Evolutionary conservation across 2,113 vertebrate genomes (phyloP).

Genomic region (Callorhinus ursinus): DNA sequence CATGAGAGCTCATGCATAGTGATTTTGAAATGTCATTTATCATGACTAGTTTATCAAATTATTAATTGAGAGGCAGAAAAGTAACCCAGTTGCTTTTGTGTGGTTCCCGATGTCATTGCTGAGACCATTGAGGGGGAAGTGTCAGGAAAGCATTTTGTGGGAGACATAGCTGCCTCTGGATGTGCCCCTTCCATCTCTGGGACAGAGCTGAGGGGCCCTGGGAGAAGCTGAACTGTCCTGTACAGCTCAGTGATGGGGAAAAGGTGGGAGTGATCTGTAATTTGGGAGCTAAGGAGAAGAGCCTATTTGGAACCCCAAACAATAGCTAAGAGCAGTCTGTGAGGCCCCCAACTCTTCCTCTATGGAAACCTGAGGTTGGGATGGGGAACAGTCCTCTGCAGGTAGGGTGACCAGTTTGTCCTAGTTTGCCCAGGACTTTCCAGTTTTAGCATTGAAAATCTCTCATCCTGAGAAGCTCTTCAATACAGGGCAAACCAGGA

Average conservation of each 20-base stretch:
- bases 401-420: not conserved
- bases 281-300: not conserved
- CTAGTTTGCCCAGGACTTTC: not conserved
- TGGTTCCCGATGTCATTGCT: not conserved
- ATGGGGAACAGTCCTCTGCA: not conserved
- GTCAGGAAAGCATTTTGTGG: not conserved
- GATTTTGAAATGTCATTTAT: not conserved
- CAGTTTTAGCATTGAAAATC: not conserved
- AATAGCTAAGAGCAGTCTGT: not conserved
- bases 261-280: not conserved
- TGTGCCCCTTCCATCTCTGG: not conserved
- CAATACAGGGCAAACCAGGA: not conserved
- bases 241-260: not conserved
- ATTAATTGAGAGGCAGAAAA: not conserved
- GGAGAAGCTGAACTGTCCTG: not conserved
- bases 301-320: not conserved
- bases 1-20: not conserved
- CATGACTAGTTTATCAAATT: not conserved
- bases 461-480: not conserved
- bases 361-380: not conserved
- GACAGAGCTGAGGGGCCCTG: not conserved
- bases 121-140: not conserved
- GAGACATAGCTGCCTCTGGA: not conserved
- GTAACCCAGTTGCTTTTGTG: not conserved
- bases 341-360: not conserved